phyloP scores from a whole-genome alignment of 2,888 invertebrate genomes.

The Onchidella celtica region DNA sequence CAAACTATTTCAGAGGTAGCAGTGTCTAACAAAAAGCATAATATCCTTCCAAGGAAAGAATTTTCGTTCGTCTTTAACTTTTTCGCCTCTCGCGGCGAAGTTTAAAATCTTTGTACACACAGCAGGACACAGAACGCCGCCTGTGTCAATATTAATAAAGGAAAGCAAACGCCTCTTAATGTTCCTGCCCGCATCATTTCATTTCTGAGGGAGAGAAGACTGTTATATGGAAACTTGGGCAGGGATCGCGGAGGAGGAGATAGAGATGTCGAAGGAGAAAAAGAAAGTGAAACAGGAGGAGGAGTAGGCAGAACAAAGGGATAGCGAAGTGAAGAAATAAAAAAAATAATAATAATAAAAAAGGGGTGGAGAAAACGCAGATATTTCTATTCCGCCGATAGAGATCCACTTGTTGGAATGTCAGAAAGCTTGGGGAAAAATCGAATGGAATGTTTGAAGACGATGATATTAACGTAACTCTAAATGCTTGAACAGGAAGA shows the following conservation, averaged over 20 bases:
- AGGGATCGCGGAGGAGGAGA: neutral
- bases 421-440: neutral
- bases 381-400: too few relatives aligned
- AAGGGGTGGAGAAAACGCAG: too few relatives aligned
- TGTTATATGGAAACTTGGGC: neutral
- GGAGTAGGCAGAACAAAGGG: too few relatives aligned
- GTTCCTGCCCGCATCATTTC: constrained; percentile 30
- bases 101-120: constrained; percentile 36
- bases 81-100: constrained; percentile 11
- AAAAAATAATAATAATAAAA: too few relatives aligned
- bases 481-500: neutral
- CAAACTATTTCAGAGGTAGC: too few relatives aligned
- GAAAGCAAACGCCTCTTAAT: constrained; percentile 36
- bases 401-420: neutral
- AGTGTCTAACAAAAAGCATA: constrained; percentile 3
- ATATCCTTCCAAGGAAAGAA: constrained; percentile 4
- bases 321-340: too few relatives aligned
- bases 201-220: constrained; percentile 19
- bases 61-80: constrained; percentile 23
- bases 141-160: constrained; percentile 40
- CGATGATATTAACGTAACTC: neutral
- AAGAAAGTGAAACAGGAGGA: too few relatives aligned
- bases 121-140: constrained; percentile 28
- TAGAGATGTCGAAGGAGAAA: neutral
- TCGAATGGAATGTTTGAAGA: neutral